Percentiles rank a stretch among this genome's conserved stretches.
Evolutionary conservation across 2,888 invertebrate genomes (phyloP).

Genomic region (Phortica okadai): DNA sequence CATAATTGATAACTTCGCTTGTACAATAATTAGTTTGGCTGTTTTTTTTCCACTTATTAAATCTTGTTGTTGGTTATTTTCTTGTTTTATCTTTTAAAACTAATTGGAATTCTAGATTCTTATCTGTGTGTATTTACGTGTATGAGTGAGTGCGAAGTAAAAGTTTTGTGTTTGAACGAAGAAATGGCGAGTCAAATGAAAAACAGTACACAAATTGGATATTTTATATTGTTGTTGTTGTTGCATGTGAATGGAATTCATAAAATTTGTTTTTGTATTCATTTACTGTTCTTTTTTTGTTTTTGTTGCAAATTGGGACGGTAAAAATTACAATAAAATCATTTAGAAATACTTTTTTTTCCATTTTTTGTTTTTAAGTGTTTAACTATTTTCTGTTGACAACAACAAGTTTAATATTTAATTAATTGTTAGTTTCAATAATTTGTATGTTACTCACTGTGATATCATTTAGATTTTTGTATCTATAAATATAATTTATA

Average conservation of each 20-base stretch:
- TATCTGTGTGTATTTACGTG: constrained; percentile 4
- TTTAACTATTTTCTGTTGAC: constrained; percentile 21
- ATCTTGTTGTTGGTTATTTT: background rate
- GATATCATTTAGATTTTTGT: constrained; percentile 42
- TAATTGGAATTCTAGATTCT: background rate
- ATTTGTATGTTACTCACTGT: no score
- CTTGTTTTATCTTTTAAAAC: background rate
- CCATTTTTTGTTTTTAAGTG: constrained; percentile 32
- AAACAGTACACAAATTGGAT: background rate
- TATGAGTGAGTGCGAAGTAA: constrained; percentile 24
- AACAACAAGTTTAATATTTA: constrained; percentile 34
- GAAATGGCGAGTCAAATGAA: background rate
- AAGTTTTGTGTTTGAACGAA: background rate
- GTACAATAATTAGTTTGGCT: no score
- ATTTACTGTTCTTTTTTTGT: constrained; percentile 11
- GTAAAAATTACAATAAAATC: constrained; percentile 76
- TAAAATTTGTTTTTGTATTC: constrained; percentile 53
- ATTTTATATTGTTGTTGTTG: constrained; percentile 38
- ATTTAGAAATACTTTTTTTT: constrained; percentile 61
- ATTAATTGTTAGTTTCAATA: constrained; percentile 10
- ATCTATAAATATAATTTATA: constrained; percentile 39
- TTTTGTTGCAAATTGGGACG: constrained; percentile 72
- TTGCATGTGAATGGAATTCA: constrained; percentile 58
- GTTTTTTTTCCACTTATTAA: no score
- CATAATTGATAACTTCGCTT: no score